Conservation (phyloP, 1,140 invertebrate species). For the Drosophila guanche region DNA sequence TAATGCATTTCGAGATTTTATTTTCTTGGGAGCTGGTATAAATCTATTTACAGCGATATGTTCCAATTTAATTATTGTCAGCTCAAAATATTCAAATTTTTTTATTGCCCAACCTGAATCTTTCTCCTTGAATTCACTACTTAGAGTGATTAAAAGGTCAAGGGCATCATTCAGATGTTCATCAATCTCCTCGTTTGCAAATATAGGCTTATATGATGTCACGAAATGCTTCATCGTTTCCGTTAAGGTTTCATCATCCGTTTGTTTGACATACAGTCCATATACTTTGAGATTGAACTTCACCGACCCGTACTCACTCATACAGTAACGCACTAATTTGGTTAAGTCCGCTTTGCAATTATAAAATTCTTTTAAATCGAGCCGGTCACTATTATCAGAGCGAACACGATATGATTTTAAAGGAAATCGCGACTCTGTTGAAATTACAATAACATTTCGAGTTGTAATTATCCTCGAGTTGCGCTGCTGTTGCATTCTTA, state of each 20-base stretch:
- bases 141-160: not conserved
- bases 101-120: constrained; percentile 2
- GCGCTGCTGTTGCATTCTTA: not conserved
- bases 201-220: not conserved
- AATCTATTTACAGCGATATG: not conserved
- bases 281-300: no score
- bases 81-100: not conserved
- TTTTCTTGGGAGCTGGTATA: not conserved
- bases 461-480: not conserved
- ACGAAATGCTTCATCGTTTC: not conserved
- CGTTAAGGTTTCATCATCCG: no score
- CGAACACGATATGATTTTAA: no score
- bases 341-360: no score
- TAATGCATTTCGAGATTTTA: not conserved
- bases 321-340: no score
- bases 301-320: no score
- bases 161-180: not conserved
- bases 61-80: not conserved
- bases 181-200: not conserved
- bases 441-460: no score
- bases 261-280: no score
- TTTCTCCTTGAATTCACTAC: not conserved
- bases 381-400: no score
- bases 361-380: no score
- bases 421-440: no score